Evolutionary conservation across 2,113 vertebrate genomes (phyloP).

Genomic region (Ardeotis arabs): DNA sequence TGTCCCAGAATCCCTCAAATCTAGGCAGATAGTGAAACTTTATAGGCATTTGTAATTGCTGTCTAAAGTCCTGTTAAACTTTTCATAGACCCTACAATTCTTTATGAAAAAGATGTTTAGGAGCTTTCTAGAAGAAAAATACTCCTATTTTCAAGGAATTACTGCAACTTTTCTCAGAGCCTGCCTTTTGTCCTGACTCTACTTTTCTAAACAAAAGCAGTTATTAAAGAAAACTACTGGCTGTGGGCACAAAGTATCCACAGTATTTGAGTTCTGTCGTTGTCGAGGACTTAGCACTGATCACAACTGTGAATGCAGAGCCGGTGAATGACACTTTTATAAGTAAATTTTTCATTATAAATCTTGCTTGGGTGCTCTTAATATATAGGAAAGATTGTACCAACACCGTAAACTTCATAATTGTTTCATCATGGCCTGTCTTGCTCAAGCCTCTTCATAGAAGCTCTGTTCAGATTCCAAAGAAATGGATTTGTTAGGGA

Average conservation of each 20-base stretch:
- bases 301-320: not conserved
- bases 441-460: not conserved
- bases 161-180: not conserved
- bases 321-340: not conserved
- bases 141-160: not conserved
- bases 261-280: not conserved
- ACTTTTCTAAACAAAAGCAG: not conserved
- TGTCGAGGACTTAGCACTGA: not conserved
- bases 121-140: not conserved
- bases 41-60: not conserved
- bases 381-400: not conserved
- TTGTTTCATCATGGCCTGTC: not conserved
- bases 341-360: not conserved
- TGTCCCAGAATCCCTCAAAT: not conserved
- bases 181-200: not conserved
- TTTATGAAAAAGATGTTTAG: not conserved
- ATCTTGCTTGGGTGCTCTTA: not conserved
- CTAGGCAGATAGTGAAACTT: not conserved
- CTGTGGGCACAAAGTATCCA: not conserved
- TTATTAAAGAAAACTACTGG: not conserved
- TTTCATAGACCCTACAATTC: not conserved
- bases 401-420: not conserved
- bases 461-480: not conserved
- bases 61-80: not conserved
- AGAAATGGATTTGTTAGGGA: not conserved